These are phyloP conservation scores for Oncorhynchus masou DNA, from an alignment of 2,113 vertebrate species.

Conservation along the genomic window DNA sequence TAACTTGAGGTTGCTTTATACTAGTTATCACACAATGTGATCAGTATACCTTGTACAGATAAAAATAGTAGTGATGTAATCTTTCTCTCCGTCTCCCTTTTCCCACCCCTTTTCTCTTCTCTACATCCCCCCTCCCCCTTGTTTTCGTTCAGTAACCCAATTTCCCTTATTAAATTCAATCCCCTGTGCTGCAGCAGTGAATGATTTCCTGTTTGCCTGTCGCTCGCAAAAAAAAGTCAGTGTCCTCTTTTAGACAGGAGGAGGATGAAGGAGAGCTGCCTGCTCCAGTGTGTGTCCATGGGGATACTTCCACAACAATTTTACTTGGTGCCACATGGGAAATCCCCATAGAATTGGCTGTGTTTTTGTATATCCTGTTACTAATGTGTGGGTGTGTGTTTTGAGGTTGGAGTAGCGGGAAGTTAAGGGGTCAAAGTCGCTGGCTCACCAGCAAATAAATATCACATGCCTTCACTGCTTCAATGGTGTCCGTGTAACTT, in stretches of 20 bases:
- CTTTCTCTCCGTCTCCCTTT: neutral
- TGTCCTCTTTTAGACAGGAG: neutral
- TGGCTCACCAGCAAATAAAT: neutral
- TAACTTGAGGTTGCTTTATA: no score
- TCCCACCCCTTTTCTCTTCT: neutral
- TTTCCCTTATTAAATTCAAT: slow-evolving; percentile 19
- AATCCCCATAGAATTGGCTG: neutral
- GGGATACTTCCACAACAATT: neutral
- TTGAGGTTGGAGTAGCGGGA: neutral
- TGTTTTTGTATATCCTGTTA: neutral
- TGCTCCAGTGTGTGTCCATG: neutral
- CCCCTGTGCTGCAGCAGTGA: slow-evolving; percentile 10
- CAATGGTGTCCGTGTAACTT: slow-evolving; percentile 22
- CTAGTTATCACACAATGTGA: no score
- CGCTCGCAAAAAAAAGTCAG: neutral
- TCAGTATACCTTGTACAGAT: no score
- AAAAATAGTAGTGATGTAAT: neutral
- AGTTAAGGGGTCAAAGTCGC: slow-evolving; percentile 6
- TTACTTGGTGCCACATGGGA: neutral
- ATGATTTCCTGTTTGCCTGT: slow-evolving; percentile 18
- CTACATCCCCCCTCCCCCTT: neutral
- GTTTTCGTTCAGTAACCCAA: slow-evolving; percentile 11
- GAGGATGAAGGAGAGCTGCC: neutral
- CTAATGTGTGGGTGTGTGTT: slow-evolving; percentile 6
- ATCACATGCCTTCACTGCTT: slow-evolving; percentile 26